A percentile compares a stretch with the other conserved stretches of the same genome.
phyloP scores from a whole-genome alignment of 2,797 vertebrate species.

The Buphagus erythrorhynchus region DNA sequence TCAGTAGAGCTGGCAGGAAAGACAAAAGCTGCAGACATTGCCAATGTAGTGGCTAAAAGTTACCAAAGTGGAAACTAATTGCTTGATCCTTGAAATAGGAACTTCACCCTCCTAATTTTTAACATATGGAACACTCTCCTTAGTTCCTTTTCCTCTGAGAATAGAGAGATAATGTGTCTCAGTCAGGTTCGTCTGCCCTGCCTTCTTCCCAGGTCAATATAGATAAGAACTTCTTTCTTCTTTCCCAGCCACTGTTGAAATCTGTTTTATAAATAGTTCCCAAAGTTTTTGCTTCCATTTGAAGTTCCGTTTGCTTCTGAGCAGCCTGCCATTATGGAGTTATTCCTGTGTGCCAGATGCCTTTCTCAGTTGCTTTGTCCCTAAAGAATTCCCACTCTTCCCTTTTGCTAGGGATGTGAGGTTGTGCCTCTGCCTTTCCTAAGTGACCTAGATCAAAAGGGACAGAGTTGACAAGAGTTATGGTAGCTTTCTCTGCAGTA shows the following conservation, averaged over 20 bases:
- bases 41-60: background rate
- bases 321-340: background rate
- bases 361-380: background rate
- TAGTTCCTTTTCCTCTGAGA: background rate
- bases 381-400: background rate
- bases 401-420: background rate
- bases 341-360: background rate
- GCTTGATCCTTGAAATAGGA: background rate
- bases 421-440: background rate
- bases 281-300: background rate
- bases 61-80: background rate
- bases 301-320: background rate
- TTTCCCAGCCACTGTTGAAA: background rate
- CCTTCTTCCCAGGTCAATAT: background rate
- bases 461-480: background rate
- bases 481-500: background rate
- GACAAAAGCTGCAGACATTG: background rate
- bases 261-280: background rate
- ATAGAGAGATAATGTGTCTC: background rate
- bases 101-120: background rate
- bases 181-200: background rate
- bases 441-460: background rate
- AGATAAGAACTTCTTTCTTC: background rate
- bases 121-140: background rate
- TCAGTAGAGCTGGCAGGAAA: background rate